phyloP scores from a whole-genome alignment of 2,113 vertebrate genomes.

The Scortum barcoo region DNA sequence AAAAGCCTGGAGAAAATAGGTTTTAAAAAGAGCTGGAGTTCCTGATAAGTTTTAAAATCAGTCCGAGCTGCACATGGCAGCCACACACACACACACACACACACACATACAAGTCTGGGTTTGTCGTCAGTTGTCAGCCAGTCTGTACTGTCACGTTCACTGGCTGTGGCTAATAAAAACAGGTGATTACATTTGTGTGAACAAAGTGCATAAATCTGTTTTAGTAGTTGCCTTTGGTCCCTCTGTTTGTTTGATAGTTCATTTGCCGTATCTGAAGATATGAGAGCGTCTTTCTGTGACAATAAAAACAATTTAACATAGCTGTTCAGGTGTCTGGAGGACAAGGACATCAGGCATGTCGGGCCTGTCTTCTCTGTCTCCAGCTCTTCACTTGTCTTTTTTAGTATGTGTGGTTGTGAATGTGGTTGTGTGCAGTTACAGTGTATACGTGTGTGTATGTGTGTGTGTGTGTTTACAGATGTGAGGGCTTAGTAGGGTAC shows the following conservation, averaged over 20 bases:
- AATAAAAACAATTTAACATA: not conserved
- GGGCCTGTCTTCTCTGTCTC: conserved; percentile 8
- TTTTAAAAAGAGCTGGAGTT: not conserved
- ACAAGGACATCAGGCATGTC: conserved; percentile 22
- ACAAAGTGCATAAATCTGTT: not conserved
- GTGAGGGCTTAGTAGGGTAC: conserved; percentile 56
- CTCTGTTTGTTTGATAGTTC: not conserved
- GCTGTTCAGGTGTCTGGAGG: not conserved
- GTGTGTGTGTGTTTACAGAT: conserved; percentile 49
- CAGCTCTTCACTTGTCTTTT: conserved; percentile 27
- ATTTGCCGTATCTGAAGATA: not conserved
- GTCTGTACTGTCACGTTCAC: not conserved
- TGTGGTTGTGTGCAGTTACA: conserved; percentile 15
- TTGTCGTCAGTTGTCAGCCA: not conserved
- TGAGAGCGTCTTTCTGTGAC: not conserved
- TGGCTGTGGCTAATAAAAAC: not conserved
- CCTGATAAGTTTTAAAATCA: not conserved
- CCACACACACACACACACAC: not conserved
- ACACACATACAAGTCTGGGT: not conserved
- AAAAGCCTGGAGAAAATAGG: not conserved
- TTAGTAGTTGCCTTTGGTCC: not conserved
- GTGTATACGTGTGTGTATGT: conserved; percentile 23
- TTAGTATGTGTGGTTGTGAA: not conserved
- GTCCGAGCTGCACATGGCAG: not conserved
- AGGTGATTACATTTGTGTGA: not conserved